phyloP scores from a whole-genome alignment of 2,113 vertebrate species.

The Progne subis region DNA sequence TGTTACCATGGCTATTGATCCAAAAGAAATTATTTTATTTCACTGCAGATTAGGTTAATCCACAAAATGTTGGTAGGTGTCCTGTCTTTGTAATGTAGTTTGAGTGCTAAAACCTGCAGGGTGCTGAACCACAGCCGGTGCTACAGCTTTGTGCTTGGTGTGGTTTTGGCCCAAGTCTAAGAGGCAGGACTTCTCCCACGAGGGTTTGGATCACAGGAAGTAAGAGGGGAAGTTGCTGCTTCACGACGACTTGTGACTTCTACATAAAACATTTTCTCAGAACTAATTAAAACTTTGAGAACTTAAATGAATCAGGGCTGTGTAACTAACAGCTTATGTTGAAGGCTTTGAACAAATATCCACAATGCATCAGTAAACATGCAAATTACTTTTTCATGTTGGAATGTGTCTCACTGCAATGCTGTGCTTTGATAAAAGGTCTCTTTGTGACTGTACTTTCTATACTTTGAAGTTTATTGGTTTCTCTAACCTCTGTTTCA shows the following conservation, averaged over 20 bases:
- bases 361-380: constrained; percentile 53
- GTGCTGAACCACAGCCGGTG: not conserved
- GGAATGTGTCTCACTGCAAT: too few species aligned
- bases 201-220: not conserved
- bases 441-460: too few species aligned
- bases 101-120: not conserved
- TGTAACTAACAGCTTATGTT: constrained; percentile 27
- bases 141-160: not conserved
- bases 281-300: constrained; percentile 56
- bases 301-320: constrained; percentile 47
- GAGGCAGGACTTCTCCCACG: not conserved
- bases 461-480: too few species aligned
- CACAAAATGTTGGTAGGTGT: not conserved
- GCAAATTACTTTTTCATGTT: constrained; percentile 28
- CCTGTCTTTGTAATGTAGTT: not conserved
- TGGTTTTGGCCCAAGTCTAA: not conserved
- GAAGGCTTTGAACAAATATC: constrained; percentile 50
- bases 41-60: not conserved
- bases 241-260: not conserved
- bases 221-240: not conserved
- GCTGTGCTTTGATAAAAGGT: too few species aligned
- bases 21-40: not conserved
- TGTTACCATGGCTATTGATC: not conserved
- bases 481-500: too few species aligned
- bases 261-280: constrained; percentile 20